These are phyloP conservation scores for Lasiommata megera DNA, from an alignment of 2,888 invertebrate genomes.

Conservation along the genomic window DNA sequence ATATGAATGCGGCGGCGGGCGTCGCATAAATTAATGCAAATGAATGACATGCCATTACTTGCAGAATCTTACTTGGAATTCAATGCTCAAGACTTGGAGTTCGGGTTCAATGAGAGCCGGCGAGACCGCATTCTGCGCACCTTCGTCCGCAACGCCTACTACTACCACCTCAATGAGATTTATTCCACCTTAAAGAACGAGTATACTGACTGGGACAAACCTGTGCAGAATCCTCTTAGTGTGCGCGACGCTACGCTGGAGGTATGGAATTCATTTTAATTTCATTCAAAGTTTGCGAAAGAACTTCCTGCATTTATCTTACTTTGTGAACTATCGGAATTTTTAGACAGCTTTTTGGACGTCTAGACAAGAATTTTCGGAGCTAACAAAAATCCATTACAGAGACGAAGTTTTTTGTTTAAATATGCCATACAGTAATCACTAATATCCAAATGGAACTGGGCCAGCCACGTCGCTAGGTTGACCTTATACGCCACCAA, in stretches of 20 bases:
- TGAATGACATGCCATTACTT: constrained; percentile 56
- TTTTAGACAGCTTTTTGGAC: background rate
- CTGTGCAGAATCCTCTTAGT: constrained; percentile 91
- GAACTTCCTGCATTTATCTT: constrained; percentile 15
- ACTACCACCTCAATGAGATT: constrained; percentile 97
- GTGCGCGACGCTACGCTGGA: constrained; percentile 92
- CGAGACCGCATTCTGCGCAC: constrained; percentile 93
- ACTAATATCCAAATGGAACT: too few species aligned
- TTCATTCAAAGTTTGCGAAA: constrained; percentile 14
- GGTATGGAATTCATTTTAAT: constrained; percentile 45
- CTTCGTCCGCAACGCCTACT: constrained; percentile 96
- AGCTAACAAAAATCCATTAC: too few species aligned
- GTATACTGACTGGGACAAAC: constrained; percentile 97
- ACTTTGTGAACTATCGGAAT: constrained; percentile 10
- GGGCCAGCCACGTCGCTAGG: too few species aligned
- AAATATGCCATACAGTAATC: too few species aligned
- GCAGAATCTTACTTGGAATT: constrained; percentile 91
- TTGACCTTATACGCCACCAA: too few species aligned
- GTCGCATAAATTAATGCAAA: constrained; percentile 59
- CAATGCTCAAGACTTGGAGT: constrained; percentile 92
- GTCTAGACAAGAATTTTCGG: background rate
- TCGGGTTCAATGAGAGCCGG: constrained; percentile 94
- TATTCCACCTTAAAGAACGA: constrained; percentile 96
- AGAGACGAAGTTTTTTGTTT: too few species aligned
- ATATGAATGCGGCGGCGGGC: constrained; percentile 39